These are phyloP conservation scores for Euclidia mi DNA, from an alignment of 2,888 invertebrate genomes.

Conservation along the genomic window DNA sequence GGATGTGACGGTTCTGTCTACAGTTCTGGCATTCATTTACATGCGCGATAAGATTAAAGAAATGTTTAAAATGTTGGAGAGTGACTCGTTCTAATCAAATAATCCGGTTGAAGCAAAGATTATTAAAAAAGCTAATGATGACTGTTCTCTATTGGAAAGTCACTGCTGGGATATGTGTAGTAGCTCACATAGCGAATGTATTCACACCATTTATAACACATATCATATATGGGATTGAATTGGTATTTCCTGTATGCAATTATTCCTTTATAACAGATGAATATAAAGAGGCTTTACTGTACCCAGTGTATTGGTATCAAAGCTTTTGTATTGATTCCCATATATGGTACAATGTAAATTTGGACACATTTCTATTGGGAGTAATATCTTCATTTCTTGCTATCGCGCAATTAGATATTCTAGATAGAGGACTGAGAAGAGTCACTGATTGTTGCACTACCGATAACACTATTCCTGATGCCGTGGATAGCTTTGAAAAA, in stretches of 20 bases:
- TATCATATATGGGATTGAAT: conserved; percentile 54
- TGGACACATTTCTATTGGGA: conserved; percentile 74
- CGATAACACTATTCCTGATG: conserved; percentile 10
- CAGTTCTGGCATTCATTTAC: conserved; percentile 67
- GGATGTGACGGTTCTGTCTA: conserved; percentile 62
- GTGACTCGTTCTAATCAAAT: conserved; percentile 68
- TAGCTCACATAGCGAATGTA: conserved; percentile 61
- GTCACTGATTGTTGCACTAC: conserved; percentile 50
- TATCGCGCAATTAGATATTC: conserved; percentile 73
- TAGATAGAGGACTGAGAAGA: conserved; percentile 64
- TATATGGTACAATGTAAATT: conserved; percentile 69
- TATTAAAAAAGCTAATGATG: conserved; percentile 63
- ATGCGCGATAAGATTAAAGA: conserved; percentile 60
- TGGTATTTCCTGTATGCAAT: conserved; percentile 67
- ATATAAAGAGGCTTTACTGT: conserved; percentile 58
- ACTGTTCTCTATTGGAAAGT: conserved; percentile 68
- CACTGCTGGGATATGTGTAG: conserved; percentile 61
- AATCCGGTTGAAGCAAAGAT: conserved; percentile 58
- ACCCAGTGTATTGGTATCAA: conserved; percentile 74
- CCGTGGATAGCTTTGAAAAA: conserved; percentile 17
- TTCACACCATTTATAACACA: conserved; percentile 63
- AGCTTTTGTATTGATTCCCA: conserved; percentile 66
- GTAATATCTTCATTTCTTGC: conserved; percentile 70
- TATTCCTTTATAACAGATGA: conserved; percentile 71
- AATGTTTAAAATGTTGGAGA: conserved; percentile 68